A percentile compares a stretch with the other conserved stretches of the same genome.
Conservation (phyloP, 2,888 invertebrate species). For the Pterobdella sp. region DNA sequence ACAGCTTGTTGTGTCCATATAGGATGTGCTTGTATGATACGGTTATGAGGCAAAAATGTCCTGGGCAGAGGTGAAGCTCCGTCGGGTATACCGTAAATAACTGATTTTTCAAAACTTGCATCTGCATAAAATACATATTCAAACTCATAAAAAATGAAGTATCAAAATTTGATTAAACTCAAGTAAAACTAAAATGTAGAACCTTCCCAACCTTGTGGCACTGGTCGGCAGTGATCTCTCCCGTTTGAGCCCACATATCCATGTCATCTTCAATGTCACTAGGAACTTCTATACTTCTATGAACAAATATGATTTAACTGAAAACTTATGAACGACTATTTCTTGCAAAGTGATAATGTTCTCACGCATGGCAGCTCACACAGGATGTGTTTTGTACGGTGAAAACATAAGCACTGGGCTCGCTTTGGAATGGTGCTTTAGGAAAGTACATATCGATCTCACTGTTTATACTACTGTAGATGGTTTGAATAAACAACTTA, state of each 20-base stretch:
- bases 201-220: background rate
- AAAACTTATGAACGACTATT: background rate
- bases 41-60: conserved; percentile 44
- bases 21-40: conserved; percentile 48
- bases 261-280: background rate
- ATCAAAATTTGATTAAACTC: background rate
- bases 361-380: background rate
- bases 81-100: conserved; percentile 48
- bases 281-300: background rate
- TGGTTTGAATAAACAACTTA: too few relatives aligned
- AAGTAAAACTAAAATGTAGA: background rate
- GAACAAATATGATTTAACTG: background rate
- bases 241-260: background rate
- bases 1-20: conserved; percentile 49
- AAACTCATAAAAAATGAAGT: background rate
- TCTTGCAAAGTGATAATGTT: background rate
- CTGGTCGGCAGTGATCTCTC: background rate
- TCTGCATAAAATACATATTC: conserved; percentile 39
- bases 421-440: background rate
- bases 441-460: too few relatives aligned
- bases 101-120: conserved; percentile 51
- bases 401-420: background rate
- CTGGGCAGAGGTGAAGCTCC: conserved; percentile 45
- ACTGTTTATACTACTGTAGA: too few relatives aligned
- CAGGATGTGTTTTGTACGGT: background rate